phyloP scores from a whole-genome alignment of 2,797 vertebrate genomes.

The Enteromius unitaeniatus region DNA sequence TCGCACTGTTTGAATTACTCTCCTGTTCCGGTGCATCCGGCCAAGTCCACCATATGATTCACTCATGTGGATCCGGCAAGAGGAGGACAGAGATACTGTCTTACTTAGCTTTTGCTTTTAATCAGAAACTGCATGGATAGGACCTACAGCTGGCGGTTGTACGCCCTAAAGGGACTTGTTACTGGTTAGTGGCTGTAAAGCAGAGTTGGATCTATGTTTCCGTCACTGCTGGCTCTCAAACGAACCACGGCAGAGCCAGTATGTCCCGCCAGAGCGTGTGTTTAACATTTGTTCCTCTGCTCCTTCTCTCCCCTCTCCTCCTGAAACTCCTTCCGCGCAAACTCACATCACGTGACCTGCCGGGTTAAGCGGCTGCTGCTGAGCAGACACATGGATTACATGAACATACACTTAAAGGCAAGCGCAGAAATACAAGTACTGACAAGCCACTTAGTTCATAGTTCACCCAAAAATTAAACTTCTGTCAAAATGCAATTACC shows the following conservation, averaged over 20 bases:
- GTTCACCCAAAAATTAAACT: neutral
- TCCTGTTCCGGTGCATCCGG: neutral
- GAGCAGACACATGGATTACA: conserved; percentile 29
- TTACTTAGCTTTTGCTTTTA: conserved; percentile 28
- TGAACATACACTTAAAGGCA: conserved; percentile 21
- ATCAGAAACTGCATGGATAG: conserved; percentile 10
- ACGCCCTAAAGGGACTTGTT: conserved; percentile 35
- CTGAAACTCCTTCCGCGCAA: conserved; percentile 31
- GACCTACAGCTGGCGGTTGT: neutral
- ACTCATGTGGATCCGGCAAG: neutral
- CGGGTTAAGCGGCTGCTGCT: conserved; percentile 10
- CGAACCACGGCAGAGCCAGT: conserved; percentile 49
- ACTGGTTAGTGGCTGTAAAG: conserved; percentile 24
- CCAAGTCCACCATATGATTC: conserved; percentile 46
- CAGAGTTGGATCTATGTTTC: conserved; percentile 33
- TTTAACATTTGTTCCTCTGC: conserved; percentile 58
- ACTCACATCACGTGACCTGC: conserved; percentile 26
- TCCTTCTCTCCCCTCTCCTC: conserved; percentile 28
- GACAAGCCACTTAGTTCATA: neutral
- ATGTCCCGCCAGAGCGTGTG: conserved; percentile 59
- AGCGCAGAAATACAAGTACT: conserved; percentile 4
- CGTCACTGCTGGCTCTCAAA: conserved; percentile 49
- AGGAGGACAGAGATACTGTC: conserved; percentile 13
- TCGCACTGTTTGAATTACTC: conserved; percentile 15
- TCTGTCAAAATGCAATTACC: neutral